A percentile compares a stretch with the other conserved stretches of the same genome.
phyloP scores from a whole-genome alignment of 1,140 invertebrate species.

The Dufourea novaeangliae region DNA sequence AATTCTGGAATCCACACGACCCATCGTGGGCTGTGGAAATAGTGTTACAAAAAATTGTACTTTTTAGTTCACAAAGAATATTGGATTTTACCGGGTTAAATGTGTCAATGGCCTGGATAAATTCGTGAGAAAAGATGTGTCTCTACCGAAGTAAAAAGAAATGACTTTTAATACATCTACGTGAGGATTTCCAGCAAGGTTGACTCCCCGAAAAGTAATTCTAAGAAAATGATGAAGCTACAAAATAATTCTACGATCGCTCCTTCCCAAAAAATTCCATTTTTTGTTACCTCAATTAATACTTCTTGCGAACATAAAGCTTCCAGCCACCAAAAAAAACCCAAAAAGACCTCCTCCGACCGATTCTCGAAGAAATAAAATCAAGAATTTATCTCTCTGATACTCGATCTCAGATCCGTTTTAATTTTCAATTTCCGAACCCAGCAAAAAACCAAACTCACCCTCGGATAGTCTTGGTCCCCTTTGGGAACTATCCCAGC shows the following conservation, averaged over 20 bases:
- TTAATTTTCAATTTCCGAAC: slow-evolving; percentile 21
- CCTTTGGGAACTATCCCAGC: neutral
- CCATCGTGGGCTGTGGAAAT: neutral
- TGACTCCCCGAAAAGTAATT: too few relatives aligned
- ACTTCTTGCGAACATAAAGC: neutral
- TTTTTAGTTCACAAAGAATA: neutral
- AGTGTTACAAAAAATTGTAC: neutral
- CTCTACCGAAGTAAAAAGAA: too few relatives aligned
- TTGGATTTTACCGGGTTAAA: neutral
- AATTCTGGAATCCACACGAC: neutral
- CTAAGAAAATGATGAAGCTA: too few relatives aligned
- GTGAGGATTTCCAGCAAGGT: too few relatives aligned
- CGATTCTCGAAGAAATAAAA: neutral
- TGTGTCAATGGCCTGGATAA: neutral
- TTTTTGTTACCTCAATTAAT: neutral
- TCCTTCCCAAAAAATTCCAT: neutral
- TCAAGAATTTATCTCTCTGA: neutral
- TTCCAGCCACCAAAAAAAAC: neutral
- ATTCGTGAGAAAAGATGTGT: neutral
- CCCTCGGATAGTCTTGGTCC: neutral
- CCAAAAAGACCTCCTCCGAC: neutral
- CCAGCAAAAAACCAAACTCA: neutral
- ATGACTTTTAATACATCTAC: too few relatives aligned
- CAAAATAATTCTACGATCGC: too few relatives aligned
- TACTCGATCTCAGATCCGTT: neutral